Evolutionary conservation across 2,113 vertebrate species (phyloP).

Genomic region (Carassius carassius): DNA sequence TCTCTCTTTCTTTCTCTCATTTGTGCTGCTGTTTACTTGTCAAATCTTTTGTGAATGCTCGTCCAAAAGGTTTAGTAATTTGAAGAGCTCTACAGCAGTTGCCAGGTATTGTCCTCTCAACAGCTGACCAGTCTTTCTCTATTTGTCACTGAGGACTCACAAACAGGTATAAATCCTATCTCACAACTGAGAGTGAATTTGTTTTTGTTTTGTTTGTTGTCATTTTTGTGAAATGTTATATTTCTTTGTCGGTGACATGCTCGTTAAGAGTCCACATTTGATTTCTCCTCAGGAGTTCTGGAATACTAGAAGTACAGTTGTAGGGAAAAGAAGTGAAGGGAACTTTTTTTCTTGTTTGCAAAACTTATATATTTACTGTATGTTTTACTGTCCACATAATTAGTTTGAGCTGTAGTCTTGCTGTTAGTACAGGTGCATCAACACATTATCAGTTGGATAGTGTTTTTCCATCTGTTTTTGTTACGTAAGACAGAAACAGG

Average conservation of each 20-base stretch:
- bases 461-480: too few relatives aligned
- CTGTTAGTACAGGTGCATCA: background rate
- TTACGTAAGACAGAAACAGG: too few relatives aligned
- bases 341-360: background rate
- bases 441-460: background rate
- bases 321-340: background rate
- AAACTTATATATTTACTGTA: background rate
- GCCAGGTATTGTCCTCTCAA: slow-evolving; percentile 54
- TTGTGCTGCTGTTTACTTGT: slow-evolving; percentile 55
- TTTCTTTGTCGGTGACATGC: background rate
- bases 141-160: slow-evolving; percentile 51
- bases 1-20: background rate
- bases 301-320: background rate
- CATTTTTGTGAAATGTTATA: background rate
- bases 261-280: background rate
- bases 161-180: slow-evolving; percentile 27
- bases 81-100: slow-evolving; percentile 62
- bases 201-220: too few relatives aligned
- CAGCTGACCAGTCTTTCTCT: slow-evolving; percentile 60
- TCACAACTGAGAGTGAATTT: background rate
- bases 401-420: background rate
- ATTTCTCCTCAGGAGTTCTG: background rate
- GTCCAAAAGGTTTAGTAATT: slow-evolving; percentile 63
- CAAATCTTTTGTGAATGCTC: slow-evolving; percentile 60
- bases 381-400: background rate